A percentile compares a stretch with the other conserved stretches of the same genome.
phyloP scores from a whole-genome alignment of 2,797 vertebrate species.

The Aythya fuligula region DNA sequence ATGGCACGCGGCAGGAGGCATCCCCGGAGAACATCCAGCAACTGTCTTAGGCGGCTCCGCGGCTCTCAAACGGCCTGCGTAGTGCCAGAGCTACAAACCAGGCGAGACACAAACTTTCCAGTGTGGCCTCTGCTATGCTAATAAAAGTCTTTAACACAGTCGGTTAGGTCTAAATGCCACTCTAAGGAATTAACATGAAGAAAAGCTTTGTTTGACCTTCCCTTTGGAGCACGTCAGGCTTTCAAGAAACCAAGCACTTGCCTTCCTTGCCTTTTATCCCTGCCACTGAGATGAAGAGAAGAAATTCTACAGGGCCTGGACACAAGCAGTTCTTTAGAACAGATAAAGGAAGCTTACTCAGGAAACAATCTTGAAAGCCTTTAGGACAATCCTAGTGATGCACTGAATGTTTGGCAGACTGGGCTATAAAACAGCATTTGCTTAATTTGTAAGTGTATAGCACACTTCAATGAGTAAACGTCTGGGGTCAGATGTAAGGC shows the following conservation, averaged over 20 bases:
- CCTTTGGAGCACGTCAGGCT: neutral
- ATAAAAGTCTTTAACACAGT: neutral
- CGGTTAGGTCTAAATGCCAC: neutral
- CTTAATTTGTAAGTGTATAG: neutral
- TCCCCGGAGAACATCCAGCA: neutral
- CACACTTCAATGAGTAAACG: neutral
- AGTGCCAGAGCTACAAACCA: neutral
- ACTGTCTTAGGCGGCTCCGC: neutral
- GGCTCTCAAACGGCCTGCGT: neutral
- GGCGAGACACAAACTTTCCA: neutral
- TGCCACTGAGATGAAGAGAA: fast-evolving
- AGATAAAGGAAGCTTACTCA: neutral
- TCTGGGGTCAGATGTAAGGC: neutral
- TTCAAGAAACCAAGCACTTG: neutral
- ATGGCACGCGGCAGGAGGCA: neutral
- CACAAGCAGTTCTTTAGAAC: neutral
- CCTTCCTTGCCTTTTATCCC: neutral
- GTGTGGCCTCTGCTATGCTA: neutral
- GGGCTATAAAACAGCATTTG: neutral
- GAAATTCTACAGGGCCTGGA: neutral
- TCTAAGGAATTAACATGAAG: neutral
- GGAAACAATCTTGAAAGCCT: neutral
- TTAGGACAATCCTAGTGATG: neutral
- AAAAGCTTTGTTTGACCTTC: neutral
- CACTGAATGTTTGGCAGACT: neutral